Percentiles rank a stretch among this genome's conserved stretches.
These are phyloP conservation scores for Zaprionus africanus DNA, from an alignment of 1,140 invertebrate genomes.

Conservation along the genomic window DNA sequence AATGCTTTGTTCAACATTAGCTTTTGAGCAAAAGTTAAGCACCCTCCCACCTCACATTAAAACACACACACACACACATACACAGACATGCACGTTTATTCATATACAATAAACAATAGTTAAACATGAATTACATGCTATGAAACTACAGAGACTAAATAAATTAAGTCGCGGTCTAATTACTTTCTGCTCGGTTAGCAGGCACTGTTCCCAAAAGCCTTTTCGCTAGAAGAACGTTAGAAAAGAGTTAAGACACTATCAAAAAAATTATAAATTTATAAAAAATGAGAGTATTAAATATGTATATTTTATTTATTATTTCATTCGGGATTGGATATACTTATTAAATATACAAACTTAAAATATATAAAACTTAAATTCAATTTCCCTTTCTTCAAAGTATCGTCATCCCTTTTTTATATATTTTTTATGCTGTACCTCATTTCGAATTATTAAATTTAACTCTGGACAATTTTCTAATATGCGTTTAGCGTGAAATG, in stretches of 20 bases:
- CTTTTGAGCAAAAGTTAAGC: constrained; percentile 37
- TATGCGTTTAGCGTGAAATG: constrained; percentile 26
- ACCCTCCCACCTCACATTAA: neutral
- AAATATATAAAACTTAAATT: neutral
- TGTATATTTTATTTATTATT: neutral
- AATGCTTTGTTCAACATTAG: constrained; percentile 73
- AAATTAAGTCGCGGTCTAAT: constrained; percentile 1
- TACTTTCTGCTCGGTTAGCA: neutral
- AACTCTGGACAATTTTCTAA: constrained; percentile 16
- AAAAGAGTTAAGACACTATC: neutral
- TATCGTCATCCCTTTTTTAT: neutral
- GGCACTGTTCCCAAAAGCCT: neutral
- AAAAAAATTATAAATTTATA: too few relatives aligned
- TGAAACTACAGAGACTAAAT: neutral
- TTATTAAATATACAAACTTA: too few relatives aligned
- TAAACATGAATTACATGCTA: constrained; percentile 25
- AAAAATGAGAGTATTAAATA: too few relatives aligned
- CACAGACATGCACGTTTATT: neutral
- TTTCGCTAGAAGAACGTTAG: neutral
- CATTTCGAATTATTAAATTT: neutral
- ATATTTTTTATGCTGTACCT: neutral
- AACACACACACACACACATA: neutral
- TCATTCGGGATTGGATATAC: too few relatives aligned
- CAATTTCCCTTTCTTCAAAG: neutral
- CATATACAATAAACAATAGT: constrained; percentile 4